phyloP scores from a whole-genome alignment of 2,888 invertebrate species.

The Thymelicus sylvestris region DNA sequence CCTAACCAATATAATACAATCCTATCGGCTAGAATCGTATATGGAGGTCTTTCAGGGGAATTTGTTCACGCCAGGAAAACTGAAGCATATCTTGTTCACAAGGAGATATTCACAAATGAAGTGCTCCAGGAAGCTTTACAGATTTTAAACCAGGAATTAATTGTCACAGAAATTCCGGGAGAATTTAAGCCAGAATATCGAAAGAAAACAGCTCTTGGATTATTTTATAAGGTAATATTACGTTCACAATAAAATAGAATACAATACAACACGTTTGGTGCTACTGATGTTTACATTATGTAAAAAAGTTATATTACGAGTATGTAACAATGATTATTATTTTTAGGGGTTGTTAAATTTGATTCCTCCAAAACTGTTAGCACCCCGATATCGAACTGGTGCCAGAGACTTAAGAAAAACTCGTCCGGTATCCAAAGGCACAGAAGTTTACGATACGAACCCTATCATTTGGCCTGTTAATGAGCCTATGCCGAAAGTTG shows the following conservation, averaged over 20 bases:
- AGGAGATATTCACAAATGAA: constrained; percentile 72
- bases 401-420: constrained; percentile 70
- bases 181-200: constrained; percentile 86
- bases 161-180: constrained; percentile 83
- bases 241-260: too few relatives aligned
- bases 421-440: constrained; percentile 85
- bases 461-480: constrained; percentile 87
- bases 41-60: constrained; percentile 81
- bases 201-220: constrained; percentile 83
- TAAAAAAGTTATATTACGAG: too few relatives aligned
- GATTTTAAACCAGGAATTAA: constrained; percentile 83
- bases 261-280: too few relatives aligned
- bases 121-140: constrained; percentile 80
- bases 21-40: constrained; percentile 84
- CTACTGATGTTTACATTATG: too few relatives aligned
- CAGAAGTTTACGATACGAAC: constrained; percentile 87
- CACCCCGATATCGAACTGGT: constrained; percentile 80
- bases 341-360: constrained; percentile 80
- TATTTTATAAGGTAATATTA: constrained; percentile 89
- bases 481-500: constrained; percentile 87
- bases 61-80: constrained; percentile 85
- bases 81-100: constrained; percentile 74
- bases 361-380: constrained; percentile 72
- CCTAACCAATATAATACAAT: constrained; percentile 57
- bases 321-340: too few relatives aligned